A percentile compares a stretch with the other conserved stretches of the same genome.
Evolutionary conservation across 1,140 invertebrate genomes (phyloP).

Genomic region (Cyphomyrmex costatus): DNA sequence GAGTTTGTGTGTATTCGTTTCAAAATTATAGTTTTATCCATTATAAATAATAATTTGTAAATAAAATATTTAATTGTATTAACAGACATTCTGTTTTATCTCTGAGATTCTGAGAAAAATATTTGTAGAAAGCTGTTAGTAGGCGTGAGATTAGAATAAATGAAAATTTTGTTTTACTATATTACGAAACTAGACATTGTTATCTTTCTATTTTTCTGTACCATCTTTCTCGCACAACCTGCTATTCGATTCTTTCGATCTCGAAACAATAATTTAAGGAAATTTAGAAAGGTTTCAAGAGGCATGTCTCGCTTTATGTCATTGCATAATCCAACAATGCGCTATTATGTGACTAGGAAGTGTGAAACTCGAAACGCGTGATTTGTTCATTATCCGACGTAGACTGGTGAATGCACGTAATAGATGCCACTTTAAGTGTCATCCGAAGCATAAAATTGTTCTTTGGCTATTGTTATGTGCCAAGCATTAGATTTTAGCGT

Average conservation of each 20-base stretch:
- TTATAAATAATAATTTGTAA: not conserved
- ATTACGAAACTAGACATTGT: not conserved
- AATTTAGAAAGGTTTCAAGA: not conserved
- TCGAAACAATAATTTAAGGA: not conserved
- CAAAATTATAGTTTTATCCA: not conserved
- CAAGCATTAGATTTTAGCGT: not conserved
- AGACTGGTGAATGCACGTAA: not conserved
- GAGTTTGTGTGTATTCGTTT: not conserved
- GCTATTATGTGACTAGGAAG: slow-evolving; percentile 36
- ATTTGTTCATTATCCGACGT: slow-evolving; percentile 11
- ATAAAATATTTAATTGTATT: not conserved
- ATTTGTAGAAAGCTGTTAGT: not conserved
- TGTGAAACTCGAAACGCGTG: slow-evolving; percentile 14
- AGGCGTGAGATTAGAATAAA: not conserved
- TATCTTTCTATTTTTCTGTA: not conserved
- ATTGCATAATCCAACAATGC: slow-evolving; percentile 36
- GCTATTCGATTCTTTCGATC: not conserved
- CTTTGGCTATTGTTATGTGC: not conserved
- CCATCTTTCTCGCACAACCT: no score
- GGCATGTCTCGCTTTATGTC: slow-evolving; percentile 3
- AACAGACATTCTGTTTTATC: not conserved
- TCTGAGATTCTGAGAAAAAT: not conserved
- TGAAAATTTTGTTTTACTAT: not conserved
- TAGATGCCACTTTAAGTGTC: slow-evolving; percentile 21
- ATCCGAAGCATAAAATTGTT: slow-evolving; percentile 6